Percentiles rank a stretch among this genome's conserved stretches.
phyloP scores from a whole-genome alignment of 2,113 vertebrate species.

The Eulacestoma nigropectus region DNA sequence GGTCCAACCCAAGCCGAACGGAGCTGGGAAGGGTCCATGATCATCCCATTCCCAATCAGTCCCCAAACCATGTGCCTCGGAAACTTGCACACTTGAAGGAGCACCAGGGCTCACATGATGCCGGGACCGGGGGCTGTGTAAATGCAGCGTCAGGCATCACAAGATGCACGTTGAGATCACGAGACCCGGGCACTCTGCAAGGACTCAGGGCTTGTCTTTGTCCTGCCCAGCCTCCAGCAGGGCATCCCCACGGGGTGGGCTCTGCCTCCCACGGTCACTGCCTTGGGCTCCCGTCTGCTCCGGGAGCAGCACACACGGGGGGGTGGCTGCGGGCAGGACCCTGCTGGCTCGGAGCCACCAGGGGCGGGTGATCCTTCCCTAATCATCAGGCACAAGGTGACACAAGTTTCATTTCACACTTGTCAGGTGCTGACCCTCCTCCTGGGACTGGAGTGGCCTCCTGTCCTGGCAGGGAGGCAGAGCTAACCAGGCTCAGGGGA shows the following conservation, averaged over 20 bases:
- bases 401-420: not conserved
- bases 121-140: fast-evolving
- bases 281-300: not conserved
- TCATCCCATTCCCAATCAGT: not conserved
- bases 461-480: not conserved
- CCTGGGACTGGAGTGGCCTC: not conserved
- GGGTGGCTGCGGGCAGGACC: not conserved
- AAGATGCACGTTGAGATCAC: not conserved
- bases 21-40: too few species aligned
- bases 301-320: not conserved
- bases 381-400: not conserved
- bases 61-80: not conserved
- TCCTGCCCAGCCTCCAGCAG: not conserved
- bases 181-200: not conserved
- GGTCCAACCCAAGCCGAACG: not conserved
- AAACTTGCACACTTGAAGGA: not conserved
- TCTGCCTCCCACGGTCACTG: not conserved
- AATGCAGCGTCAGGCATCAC: not conserved
- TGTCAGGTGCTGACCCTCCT: not conserved
- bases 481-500: not conserved
- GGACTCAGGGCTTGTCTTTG: not conserved
- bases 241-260: not conserved
- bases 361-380: not conserved
- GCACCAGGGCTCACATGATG: not conserved
- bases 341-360: not conserved